Conservation (phyloP, 2,113 vertebrate species). For the Heteronetta atricapilla region DNA sequence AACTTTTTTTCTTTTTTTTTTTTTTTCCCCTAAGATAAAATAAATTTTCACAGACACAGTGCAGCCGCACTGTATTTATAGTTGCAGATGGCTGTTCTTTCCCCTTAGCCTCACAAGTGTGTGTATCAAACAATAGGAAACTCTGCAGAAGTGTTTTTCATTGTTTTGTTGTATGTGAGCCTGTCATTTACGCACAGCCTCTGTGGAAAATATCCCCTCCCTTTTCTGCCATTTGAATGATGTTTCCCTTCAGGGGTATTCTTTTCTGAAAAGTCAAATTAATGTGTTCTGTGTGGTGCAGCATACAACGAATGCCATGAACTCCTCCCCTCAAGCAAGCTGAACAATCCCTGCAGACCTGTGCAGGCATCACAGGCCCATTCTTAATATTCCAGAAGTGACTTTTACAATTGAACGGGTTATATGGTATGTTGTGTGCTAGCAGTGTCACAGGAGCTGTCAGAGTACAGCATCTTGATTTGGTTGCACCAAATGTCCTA, state of each 20-base stretch:
- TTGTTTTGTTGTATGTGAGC: background rate
- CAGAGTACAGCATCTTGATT: background rate
- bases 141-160: background rate
- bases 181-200: background rate
- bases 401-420: background rate
- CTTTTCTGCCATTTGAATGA: background rate
- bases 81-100: background rate
- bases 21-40: background rate
- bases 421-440: background rate
- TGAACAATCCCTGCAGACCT: background rate
- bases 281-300: background rate
- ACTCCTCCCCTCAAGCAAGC: background rate
- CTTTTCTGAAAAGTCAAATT: constrained; percentile 6
- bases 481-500: no score
- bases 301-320: background rate
- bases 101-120: background rate
- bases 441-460: background rate
- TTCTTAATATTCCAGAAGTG: background rate
- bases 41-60: background rate
- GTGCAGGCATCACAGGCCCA: background rate
- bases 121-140: background rate
- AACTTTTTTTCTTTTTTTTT: no score
- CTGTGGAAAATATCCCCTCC: background rate
- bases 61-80: background rate
- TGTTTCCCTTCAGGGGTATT: background rate